Base-by-base conservation (phyloP, 2,113 vertebrate species). In the Formicarius rufipectus region DNA sequence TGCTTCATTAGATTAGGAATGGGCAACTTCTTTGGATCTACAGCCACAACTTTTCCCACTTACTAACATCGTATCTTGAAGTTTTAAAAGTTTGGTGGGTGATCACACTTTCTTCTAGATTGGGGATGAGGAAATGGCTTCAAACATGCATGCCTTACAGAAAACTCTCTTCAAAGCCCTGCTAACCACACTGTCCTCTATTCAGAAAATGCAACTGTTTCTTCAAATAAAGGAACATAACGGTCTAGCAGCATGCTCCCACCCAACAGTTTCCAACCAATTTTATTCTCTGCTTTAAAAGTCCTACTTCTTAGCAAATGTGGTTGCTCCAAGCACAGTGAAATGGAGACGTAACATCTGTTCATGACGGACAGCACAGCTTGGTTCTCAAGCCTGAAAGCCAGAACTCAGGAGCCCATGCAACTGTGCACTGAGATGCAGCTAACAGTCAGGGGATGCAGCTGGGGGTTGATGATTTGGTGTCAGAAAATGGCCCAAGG, bases 401-500 rank as follows among this genome's bases (percentile, higher is more conserved):
- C 89, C 67, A 68, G 95, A 97, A 96, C 81, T 96, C 92, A 93
- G 93, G 90, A 97, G 96, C 71, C 95, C 98, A 98, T 98, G 98
- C 98, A 97, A 74, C 79, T 95, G 69, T 71, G 92, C 80, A 93
- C 75, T 86, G 94, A 96, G 93, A 96, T 96, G 96, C 95, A 98
- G 82, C 96, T 75, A 95, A 72, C 66, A 97, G 69, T n/a, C 94
- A 86, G 91, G 95, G 92, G 93, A 94, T 82, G 94, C 92, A 97
- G 59, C 93, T 89, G 93, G 82, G 83, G 86, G 81, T 35, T n/a
- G 60, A 87, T 68, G 68, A 94, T 74, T 81, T 30, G 89, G 82
- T 66, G 87, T 95, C 95, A 94, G 63, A 83, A 93, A 89, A 93
- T 63, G 82, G 88, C 89, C 79, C 91, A 15, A 82, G 58, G 90